These are phyloP conservation scores for Yponomeuta evonymella DNA, from an alignment of 2,888 invertebrate species.

Conservation along the genomic window DNA sequence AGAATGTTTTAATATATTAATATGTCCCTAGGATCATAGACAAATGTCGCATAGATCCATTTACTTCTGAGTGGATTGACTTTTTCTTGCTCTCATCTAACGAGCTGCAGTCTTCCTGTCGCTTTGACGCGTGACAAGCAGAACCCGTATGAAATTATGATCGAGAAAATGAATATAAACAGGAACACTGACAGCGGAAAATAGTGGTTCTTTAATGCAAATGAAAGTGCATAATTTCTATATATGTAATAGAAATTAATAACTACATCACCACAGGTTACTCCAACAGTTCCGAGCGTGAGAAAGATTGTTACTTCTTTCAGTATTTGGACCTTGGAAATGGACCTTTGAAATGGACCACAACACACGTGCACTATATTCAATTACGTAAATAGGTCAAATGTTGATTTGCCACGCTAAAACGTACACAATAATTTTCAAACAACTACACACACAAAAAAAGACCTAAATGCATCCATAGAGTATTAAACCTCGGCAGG, in stretches of 20 bases:
- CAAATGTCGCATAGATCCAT: neutral
- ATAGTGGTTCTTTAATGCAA: neutral
- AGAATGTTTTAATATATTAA: too few relatives aligned
- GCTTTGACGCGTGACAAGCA: constrained; percentile 6
- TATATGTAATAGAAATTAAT: too few relatives aligned
- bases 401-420: too few relatives aligned
- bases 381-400: too few relatives aligned
- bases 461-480: too few relatives aligned
- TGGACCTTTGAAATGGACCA: neutral
- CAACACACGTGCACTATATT: too few relatives aligned
- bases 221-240: neutral
- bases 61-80: neutral
- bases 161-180: constrained; percentile 4
- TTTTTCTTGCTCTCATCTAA: constrained; percentile 3
- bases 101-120: neutral
- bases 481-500: too few relatives aligned
- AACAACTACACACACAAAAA: too few relatives aligned
- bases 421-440: too few relatives aligned
- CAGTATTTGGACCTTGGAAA: neutral
- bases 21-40: neutral
- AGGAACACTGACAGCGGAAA: neutral
- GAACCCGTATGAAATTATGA: constrained; percentile 11
- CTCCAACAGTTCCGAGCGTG: neutral
- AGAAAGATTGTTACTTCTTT: neutral
- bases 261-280: neutral